Conservation (phyloP, 2,797 vertebrate genomes). For the Lates japonicus region DNA sequence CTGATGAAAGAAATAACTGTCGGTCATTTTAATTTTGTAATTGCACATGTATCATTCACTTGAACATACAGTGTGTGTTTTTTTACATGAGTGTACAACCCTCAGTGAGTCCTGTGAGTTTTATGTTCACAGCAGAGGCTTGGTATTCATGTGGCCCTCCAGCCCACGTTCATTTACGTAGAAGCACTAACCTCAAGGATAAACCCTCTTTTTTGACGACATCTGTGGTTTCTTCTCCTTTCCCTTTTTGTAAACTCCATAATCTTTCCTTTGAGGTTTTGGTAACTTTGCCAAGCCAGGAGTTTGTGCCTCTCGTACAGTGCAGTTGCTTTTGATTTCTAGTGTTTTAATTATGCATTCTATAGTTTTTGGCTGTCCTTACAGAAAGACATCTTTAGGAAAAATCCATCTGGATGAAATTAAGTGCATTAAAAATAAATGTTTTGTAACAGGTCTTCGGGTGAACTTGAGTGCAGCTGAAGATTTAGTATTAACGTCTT, state of each 20-base stretch:
- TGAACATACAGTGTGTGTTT: conserved; percentile 37
- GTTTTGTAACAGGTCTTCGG: conserved; percentile 11
- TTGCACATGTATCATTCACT: conserved; percentile 37
- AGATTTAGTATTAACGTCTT: neutral
- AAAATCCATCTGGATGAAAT: conserved; percentile 54
- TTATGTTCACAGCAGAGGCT: conserved; percentile 50
- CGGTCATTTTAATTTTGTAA: conserved; percentile 47
- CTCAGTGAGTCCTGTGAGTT: conserved; percentile 32
- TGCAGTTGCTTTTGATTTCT: conserved; percentile 63
- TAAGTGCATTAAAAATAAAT: conserved; percentile 37
- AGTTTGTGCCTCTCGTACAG: conserved; percentile 54
- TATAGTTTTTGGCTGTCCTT: conserved; percentile 60
- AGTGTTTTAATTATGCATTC: conserved; percentile 67
- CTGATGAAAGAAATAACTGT: conserved; percentile 72
- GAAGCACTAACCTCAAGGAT: conserved; percentile 74
- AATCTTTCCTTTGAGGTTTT: conserved; percentile 75
- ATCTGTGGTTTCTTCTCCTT: conserved; percentile 76
- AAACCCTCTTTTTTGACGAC: conserved; percentile 76
- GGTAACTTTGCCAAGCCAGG: conserved; percentile 58
- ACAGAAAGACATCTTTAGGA: conserved; percentile 9
- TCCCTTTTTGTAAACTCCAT: conserved; percentile 76
- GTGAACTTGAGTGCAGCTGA: neutral
- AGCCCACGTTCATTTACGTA: conserved; percentile 69
- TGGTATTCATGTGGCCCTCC: conserved; percentile 68
- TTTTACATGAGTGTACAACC: conserved; percentile 22